phyloP scores from a whole-genome alignment of 2,797 vertebrate genomes.

The Salarias fasciatus region DNA sequence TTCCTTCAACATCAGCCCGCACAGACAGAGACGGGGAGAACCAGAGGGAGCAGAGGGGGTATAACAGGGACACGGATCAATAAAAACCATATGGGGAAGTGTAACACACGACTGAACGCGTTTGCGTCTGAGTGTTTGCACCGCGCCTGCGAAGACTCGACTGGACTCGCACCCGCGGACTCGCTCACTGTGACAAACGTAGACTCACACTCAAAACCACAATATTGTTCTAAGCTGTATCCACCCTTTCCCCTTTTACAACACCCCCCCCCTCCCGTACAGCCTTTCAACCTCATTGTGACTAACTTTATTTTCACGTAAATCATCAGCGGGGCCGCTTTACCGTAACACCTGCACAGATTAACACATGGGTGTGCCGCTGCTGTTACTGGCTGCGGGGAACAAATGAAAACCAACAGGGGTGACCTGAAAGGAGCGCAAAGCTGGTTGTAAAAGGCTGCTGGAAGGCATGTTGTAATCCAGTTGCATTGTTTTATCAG shows the following conservation, averaged over 20 bases:
- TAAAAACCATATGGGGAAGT: constrained; percentile 79
- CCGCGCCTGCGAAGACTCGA: constrained; percentile 14
- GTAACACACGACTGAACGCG: constrained; percentile 53
- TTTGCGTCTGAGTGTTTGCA: constrained; percentile 23
- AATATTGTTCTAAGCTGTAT: constrained; percentile 39
- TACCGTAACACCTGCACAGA: constrained; percentile 56
- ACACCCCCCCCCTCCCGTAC: constrained; percentile 1
- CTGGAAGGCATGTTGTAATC: constrained; percentile 12
- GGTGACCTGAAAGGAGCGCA: constrained; percentile 18
- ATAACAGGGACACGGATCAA: constrained; percentile 71
- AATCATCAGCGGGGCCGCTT: constrained; percentile 38
- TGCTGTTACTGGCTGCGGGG: constrained; percentile 21
- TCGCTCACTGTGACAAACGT: constrained; percentile 53
- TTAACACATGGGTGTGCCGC: constrained; percentile 31
- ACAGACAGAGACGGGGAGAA: constrained; percentile 40
- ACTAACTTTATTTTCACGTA: constrained; percentile 39
- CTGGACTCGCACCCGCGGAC: constrained; percentile 34
- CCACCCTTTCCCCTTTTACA: neutral
- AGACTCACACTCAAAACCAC: constrained; percentile 43
- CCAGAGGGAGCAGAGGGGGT: constrained; percentile 49
- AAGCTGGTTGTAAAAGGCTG: constrained; percentile 37
- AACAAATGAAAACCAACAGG: constrained; percentile 28
- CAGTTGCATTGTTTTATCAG: constrained; percentile 29
- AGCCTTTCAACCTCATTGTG: constrained; percentile 33
- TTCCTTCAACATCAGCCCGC: constrained; percentile 74